Base-by-base conservation (phyloP, 2,888 invertebrate genomes). In the Cosmorhoe ocellata region DNA sequence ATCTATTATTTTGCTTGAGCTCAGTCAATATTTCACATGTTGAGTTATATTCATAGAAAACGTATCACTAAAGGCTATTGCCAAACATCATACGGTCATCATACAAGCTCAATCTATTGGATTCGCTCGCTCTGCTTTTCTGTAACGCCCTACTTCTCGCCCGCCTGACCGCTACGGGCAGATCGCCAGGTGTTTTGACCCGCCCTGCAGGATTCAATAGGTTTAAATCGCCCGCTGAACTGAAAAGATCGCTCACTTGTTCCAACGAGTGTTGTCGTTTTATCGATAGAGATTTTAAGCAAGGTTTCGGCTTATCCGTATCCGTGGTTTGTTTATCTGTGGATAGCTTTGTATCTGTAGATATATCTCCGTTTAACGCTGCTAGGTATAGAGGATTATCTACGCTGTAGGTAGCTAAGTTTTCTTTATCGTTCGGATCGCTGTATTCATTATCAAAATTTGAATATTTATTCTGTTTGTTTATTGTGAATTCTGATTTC, bases 71-170 rank as follows among this genome's bases (percentile, higher is more conserved):
- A 64, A 91, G 68, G 67, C 89, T 91, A 63, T 91, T 91, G 0
- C 90, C 90, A 60, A 92, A 92, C 97, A 97, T 97, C 92, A 97
- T 96, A 33, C 97, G 91, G 74, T 97, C 97, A 67, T 97, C 97
- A 69, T 97, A 97, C 12, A 97, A 85, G 36, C 97, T 97, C 66
- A 97, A 92, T 58, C 97, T 92, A 59, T 94, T 94, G 33, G 93
- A 92, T 13, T 89, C 88, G 9, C 69, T 83, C 0, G 84, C 82
- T 12, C 89, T 70, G 0, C 86, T 86, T 41, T 84, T 85, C 55
- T 87, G 87, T n/a, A 88, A 37, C 0, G 94, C 94, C 56, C 93
- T 90, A 31, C 94, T 91, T 27, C 94, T 81, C 1, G 95, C 93
- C 63, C 93, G 92, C 9, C 96, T 78, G 0, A 96, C 94, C 0